Conservation (phyloP, 2,888 invertebrate species). For the Drosophila suboccidentalis region DNA sequence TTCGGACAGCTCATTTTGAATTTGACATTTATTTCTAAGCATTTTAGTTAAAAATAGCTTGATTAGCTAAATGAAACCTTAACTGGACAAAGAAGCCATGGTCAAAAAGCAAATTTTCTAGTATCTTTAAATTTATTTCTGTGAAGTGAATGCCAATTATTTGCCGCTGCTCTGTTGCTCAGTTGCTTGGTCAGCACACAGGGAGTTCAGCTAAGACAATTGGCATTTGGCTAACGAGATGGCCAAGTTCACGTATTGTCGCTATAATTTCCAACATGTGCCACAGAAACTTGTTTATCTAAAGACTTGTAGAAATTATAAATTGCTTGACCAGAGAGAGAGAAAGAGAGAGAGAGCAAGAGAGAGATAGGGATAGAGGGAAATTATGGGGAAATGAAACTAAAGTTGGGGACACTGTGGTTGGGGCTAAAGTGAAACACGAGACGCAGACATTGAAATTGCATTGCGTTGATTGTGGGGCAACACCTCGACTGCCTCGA, state of each 20-base stretch:
- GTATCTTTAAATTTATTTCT: not conserved
- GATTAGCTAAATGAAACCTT: too few species aligned
- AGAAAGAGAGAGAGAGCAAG: not conserved
- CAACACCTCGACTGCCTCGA: constrained; percentile 62
- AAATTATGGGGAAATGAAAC: not conserved
- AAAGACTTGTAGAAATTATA: constrained; percentile 31
- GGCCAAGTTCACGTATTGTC: constrained; percentile 29
- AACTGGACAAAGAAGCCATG: too few species aligned
- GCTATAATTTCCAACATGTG: constrained; percentile 42
- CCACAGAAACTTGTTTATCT: constrained; percentile 28
- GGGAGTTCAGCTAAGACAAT: not conserved
- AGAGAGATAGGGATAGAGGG: not conserved
- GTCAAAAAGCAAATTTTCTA: not conserved
- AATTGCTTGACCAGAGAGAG: constrained; percentile 24
- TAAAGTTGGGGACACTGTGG: constrained; percentile 14
- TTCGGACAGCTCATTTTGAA: too few species aligned
- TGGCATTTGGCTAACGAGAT: constrained; percentile 16
- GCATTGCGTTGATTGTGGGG: constrained; percentile 76
- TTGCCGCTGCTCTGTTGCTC: not conserved
- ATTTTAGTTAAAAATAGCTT: too few species aligned
- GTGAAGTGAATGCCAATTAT: constrained; percentile 2
- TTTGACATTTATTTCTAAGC: too few species aligned
- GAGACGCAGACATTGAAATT: constrained; percentile 79
- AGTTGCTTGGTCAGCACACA: not conserved
- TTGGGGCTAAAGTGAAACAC: constrained; percentile 58